Conservation (phyloP, 2,797 vertebrate genomes). For the Notolabrus celidotus region DNA sequence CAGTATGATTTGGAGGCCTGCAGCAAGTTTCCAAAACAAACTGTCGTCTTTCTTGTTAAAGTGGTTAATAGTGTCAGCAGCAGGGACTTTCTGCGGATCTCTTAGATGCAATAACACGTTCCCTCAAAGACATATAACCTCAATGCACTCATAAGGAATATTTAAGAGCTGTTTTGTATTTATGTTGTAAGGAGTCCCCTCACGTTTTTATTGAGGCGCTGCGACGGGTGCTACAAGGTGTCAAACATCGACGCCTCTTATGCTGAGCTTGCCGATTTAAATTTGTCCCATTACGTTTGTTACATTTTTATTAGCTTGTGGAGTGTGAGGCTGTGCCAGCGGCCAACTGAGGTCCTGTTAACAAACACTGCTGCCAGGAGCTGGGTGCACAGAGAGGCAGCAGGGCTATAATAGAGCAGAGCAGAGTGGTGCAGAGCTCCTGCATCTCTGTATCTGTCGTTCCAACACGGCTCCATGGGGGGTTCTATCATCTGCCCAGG, state of each 20-base stretch:
- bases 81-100: conserved; percentile 13
- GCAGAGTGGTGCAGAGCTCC: conserved; percentile 38
- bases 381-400: conserved; percentile 29
- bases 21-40: conserved; percentile 45
- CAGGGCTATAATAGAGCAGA: conserved; percentile 31
- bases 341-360: conserved; percentile 66
- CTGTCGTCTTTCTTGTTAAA: conserved; percentile 24
- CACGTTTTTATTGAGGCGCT: conserved; percentile 45
- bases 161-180: conserved; percentile 25
- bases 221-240: conserved; percentile 45
- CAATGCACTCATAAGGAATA: background rate
- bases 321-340: conserved; percentile 62
- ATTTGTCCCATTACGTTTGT: conserved; percentile 66
- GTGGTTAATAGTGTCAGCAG: conserved; percentile 23
- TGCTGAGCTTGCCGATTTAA: conserved; percentile 74
- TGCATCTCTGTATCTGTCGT: conserved; percentile 18
- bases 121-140: background rate
- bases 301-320: conserved; percentile 77
- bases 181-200: conserved; percentile 36
- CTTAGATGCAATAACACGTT: conserved; percentile 5
- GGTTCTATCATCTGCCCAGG: conserved; percentile 44
- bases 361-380: conserved; percentile 61
- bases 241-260: conserved; percentile 62
- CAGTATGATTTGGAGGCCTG: conserved; percentile 41
- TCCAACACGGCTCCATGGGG: conserved; percentile 43